Percentiles rank a stretch among this genome's conserved stretches.
phyloP scores from a whole-genome alignment of 2,797 vertebrate genomes.

The Melanotaenia nigrans region DNA sequence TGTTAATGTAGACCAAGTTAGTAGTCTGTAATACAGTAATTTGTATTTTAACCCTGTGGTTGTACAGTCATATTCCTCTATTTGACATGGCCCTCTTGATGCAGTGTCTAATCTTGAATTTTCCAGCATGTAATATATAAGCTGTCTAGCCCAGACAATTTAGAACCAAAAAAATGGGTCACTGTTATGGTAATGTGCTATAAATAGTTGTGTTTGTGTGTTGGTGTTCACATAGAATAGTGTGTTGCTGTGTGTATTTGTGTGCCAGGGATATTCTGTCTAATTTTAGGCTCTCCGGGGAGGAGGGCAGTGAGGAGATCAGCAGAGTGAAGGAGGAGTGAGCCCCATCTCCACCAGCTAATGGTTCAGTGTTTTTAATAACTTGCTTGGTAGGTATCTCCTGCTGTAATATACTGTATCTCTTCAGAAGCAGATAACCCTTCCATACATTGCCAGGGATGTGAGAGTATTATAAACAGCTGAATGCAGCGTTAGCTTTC shows the following conservation, averaged over 20 bases:
- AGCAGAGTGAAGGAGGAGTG: conserved; percentile 64
- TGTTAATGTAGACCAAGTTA: conserved; percentile 32
- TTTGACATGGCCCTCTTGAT: conserved; percentile 21
- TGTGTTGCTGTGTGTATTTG: conserved; percentile 40
- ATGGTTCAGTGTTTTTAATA: conserved; percentile 80
- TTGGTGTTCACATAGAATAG: conserved; percentile 6
- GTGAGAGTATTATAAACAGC: conserved; percentile 62
- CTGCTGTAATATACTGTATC: conserved; percentile 60
- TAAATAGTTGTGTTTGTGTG: conserved; percentile 64
- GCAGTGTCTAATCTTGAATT: conserved; percentile 25
- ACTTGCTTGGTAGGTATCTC: conserved; percentile 63
- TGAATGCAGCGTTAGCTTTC: conserved; percentile 59
- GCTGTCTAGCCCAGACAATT: conserved; percentile 50
- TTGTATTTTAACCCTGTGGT: conserved; percentile 15
- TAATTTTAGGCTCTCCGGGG: conserved; percentile 73
- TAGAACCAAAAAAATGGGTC: conserved; percentile 74
- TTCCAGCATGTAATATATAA: conserved; percentile 21
- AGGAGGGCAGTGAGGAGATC: conserved; percentile 60
- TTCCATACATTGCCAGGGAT: conserved; percentile 56
- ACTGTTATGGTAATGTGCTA: conserved; percentile 72
- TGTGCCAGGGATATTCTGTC: conserved; percentile 63
- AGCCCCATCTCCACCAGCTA: conserved; percentile 60
- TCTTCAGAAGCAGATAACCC: conserved; percentile 58
- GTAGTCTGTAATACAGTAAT: conserved; percentile 6
- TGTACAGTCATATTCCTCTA: conserved; percentile 9